phyloP scores from a whole-genome alignment of 2,888 invertebrate species.

The Drosophila paucipuncta region DNA sequence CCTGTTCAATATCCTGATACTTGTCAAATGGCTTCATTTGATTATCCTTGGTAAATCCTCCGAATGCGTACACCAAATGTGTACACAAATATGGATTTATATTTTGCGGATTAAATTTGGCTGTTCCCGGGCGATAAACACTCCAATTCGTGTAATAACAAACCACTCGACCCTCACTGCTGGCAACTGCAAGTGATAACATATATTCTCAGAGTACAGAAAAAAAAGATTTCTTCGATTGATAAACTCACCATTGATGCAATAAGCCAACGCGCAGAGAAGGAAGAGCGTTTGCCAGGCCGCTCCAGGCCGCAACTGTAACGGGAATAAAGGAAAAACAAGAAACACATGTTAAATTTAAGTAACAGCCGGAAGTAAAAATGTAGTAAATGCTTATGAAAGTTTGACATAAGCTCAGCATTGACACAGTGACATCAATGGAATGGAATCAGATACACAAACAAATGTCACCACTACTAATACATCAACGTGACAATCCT shows the following conservation, averaged over 20 bases:
- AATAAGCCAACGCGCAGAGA: constrained; percentile 76
- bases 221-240: background rate
- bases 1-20: constrained; percentile 98
- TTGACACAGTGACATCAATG: constrained; percentile 74
- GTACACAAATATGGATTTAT: constrained; percentile 98
- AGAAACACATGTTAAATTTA: background rate
- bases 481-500: constrained; percentile 13
- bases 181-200: constrained; percentile 71
- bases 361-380: constrained; percentile 29
- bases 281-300: constrained; percentile 83
- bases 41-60: constrained; percentile 96
- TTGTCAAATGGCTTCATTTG: constrained; percentile 96
- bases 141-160: constrained; percentile 98
- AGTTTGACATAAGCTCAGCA: constrained; percentile 44
- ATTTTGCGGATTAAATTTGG: constrained; percentile 96
- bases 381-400: background rate
- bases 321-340: background rate
- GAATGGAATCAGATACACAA: background rate
- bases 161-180: constrained; percentile 90
- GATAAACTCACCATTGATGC: constrained; percentile 80
- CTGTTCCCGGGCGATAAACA: constrained; percentile 95
- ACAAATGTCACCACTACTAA: background rate
- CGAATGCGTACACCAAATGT: constrained; percentile 96
- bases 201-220: background rate
- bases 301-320: constrained; percentile 84